Evolutionary conservation across 64 coral and sea anemone species (phyloP).

Genomic region (Pocillopora verrucosa): DNA sequence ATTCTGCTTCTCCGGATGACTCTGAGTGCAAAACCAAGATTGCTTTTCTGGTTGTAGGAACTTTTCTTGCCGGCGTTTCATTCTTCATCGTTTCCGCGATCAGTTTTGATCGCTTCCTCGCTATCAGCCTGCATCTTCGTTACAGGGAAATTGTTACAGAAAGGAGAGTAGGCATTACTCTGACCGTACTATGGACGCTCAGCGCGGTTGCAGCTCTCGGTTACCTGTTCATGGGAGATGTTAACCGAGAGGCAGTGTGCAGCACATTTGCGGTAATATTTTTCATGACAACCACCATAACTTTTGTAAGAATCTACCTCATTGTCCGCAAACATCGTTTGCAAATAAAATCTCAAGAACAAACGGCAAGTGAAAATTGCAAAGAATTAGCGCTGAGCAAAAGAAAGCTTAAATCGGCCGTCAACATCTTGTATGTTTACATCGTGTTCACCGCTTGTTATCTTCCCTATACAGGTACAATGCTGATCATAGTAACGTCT

Average conservation of each 20-base stretch:
- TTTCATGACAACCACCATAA: conserved; percentile 1
- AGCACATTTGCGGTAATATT: background rate
- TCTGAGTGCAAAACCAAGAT: background rate
- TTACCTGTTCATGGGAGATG: background rate
- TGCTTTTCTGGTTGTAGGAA: background rate
- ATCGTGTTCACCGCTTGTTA: background rate
- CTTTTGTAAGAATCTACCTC: conserved; percentile 15
- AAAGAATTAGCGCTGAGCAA: background rate
- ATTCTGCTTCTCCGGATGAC: background rate
- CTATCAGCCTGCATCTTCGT: conserved; percentile 11
- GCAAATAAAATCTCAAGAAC: conserved; percentile 9
- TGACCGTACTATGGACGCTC: background rate
- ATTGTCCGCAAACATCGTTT: background rate
- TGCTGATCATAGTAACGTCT: background rate
- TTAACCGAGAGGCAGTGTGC: background rate
- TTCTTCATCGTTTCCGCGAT: conserved; percentile 10
- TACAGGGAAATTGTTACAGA: conserved; percentile 13
- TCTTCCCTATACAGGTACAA: background rate
- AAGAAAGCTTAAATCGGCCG: conserved; percentile 7
- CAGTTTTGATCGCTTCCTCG: conserved; percentile 28
- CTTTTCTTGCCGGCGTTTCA: background rate
- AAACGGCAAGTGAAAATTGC: background rate
- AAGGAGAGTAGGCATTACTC: background rate
- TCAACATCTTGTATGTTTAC: background rate
- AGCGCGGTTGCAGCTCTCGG: background rate